Evolutionary conservation across 92 coral and sea anemone species (phyloP).

Genomic region (Actinernus sp.): DNA sequence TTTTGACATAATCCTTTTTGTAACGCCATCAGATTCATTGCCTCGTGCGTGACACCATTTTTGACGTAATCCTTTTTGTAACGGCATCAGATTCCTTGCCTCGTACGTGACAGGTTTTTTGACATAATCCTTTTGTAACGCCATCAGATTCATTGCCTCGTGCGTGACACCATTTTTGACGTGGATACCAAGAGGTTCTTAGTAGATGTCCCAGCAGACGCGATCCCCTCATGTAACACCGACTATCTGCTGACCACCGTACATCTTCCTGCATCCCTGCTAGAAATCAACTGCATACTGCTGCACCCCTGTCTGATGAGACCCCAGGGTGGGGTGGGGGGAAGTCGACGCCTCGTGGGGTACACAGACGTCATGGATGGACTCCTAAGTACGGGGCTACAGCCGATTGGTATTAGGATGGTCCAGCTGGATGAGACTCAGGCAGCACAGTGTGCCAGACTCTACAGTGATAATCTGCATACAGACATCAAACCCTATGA

Average conservation of each 20-base stretch:
- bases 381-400: conserved; percentile 72
- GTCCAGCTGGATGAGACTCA: conserved; percentile 75
- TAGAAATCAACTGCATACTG: conserved; percentile 91
- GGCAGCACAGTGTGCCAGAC: conserved; percentile 77
- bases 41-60: neutral
- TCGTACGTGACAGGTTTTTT: too few relatives aligned
- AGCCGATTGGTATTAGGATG: conserved; percentile 85
- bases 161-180: conserved; percentile 79
- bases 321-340: conserved; percentile 32
- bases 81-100: too few relatives aligned
- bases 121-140: too few relatives aligned
- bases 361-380: conserved; percentile 91
- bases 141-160: conserved; percentile 80
- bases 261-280: conserved; percentile 77
- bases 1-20: too few relatives aligned
- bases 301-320: conserved; percentile 66
- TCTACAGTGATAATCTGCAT: conserved; percentile 61
- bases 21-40: too few relatives aligned
- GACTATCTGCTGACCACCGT: conserved; percentile 21
- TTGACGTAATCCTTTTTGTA: too few relatives aligned
- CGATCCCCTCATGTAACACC: conserved; percentile 15
- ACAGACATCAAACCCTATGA: conserved; percentile 67
- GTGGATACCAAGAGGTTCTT: conserved; percentile 56
- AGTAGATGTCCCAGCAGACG: conserved; percentile 45
- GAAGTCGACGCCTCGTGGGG: conserved; percentile 48